phyloP scores from a whole-genome alignment of 2,888 invertebrate species.

The Trachelus tabidus region DNA sequence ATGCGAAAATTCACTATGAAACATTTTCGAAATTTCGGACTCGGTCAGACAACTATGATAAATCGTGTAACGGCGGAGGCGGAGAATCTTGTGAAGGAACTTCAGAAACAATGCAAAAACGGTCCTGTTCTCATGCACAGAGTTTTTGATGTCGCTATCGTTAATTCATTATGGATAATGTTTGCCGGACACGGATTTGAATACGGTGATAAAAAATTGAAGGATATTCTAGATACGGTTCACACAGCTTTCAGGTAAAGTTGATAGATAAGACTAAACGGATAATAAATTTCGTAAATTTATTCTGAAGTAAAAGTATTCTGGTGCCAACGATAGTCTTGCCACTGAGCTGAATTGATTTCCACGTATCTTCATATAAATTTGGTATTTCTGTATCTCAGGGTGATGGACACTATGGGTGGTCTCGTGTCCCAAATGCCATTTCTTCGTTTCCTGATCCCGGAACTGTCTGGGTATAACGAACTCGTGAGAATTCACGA shows the following conservation, averaged over 20 bases:
- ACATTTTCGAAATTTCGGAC: slow-evolving; percentile 74
- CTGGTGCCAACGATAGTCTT: background rate
- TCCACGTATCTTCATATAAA: background rate
- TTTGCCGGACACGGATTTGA: slow-evolving; percentile 76
- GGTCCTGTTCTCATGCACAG: slow-evolving; percentile 68
- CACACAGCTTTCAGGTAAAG: slow-evolving; percentile 71
- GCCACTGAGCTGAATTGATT: background rate
- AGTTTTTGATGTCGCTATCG: slow-evolving; percentile 72
- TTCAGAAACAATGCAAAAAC: slow-evolving; percentile 56
- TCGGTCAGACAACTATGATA: slow-evolving; percentile 74
- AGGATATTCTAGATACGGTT: slow-evolving; percentile 70
- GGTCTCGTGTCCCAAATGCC: slow-evolving; percentile 78
- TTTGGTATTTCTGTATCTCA: slow-evolving; percentile 27
- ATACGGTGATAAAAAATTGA: slow-evolving; percentile 70
- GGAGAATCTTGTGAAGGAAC: slow-evolving; percentile 66
- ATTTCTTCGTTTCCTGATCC: slow-evolving; percentile 74
- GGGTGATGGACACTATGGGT: slow-evolving; percentile 74
- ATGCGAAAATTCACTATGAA: slow-evolving; percentile 76
- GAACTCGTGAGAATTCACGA: slow-evolving; percentile 68
- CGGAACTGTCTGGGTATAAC: slow-evolving; percentile 73
- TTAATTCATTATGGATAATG: slow-evolving; percentile 79
- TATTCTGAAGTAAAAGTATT: background rate
- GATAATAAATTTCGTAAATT: background rate
- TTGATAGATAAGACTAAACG: background rate
- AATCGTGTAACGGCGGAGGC: slow-evolving; percentile 72